Conservation (phyloP, 2,797 vertebrate genomes). For the Sebastes trivittatus region DNA sequence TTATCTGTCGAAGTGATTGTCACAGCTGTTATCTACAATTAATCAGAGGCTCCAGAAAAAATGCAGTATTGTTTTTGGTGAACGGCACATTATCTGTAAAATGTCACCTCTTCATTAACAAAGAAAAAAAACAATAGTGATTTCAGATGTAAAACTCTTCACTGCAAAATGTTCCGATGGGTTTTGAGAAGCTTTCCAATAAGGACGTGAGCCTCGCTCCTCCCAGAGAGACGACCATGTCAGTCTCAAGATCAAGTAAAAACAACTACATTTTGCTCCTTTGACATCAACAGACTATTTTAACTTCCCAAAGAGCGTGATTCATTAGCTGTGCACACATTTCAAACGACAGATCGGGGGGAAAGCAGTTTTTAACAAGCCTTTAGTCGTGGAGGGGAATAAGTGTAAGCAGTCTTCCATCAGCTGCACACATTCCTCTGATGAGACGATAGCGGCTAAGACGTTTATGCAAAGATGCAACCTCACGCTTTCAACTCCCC, state of each 20-base stretch:
- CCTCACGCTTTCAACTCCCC: conserved; percentile 73
- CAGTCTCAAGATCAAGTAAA: background rate
- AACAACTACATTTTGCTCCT: conserved; percentile 7
- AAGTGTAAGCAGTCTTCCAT: conserved; percentile 78
- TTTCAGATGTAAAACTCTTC: background rate
- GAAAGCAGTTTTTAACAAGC: conserved; percentile 81
- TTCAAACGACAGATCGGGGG: conserved; percentile 37
- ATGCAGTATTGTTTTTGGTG: background rate
- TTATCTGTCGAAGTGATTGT: conserved; percentile 76
- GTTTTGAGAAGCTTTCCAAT: background rate
- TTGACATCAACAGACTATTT: conserved; percentile 19
- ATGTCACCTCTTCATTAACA: conserved; percentile 12
- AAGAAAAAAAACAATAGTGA: background rate
- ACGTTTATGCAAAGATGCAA: conserved; percentile 71
- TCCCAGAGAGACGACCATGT: background rate
- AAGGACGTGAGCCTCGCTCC: background rate
- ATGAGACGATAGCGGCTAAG: conserved; percentile 64
- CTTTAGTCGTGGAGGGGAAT: conserved; percentile 74
- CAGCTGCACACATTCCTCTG: conserved; percentile 75
- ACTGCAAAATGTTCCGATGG: background rate
- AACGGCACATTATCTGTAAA: background rate
- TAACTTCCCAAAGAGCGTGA: conserved; percentile 15
- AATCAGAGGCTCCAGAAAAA: conserved; percentile 33
- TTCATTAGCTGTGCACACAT: conserved; percentile 49
- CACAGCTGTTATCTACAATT: conserved; percentile 65